Evolutionary conservation across 2,888 invertebrate genomes (phyloP), one percentile per base, ranked within the genome.

Genomic region (Agrotis ipsilon): DNA sequence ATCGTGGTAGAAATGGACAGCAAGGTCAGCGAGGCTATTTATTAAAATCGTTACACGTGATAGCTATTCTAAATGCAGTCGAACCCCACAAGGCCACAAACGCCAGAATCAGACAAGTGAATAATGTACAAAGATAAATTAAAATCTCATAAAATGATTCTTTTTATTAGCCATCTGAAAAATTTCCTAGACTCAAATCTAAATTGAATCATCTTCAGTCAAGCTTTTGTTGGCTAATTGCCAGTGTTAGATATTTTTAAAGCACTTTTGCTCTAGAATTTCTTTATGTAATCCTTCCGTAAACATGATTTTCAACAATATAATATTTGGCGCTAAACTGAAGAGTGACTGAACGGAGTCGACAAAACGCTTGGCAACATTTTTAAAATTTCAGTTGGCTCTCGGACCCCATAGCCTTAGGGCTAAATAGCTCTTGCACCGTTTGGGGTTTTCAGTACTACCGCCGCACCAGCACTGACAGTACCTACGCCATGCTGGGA

Each of bases 161-260:
- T 45, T 51, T 43, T 49, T 59, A 19, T 49, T 45, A 66, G 52
- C 21, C 18, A 24, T 24, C 6, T n/a, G 13, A 58, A 72, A 79
- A 75, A 68, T 0, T 18, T 39, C 11, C 13, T 62, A 51, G 32
- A 24, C 6, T 43, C 21, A 27, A 60, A 61, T 72, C 39, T 72
- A 65, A 62, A 54, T 45, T 18, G 0, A 60, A 59, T 74, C 46
- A 66, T 80, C 13, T 74, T 54, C 24, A 49, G 60, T 57, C 75
- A 75, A 32, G 43, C 7, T 61, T 19, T 45, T 64, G 45, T 70
- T 78, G 77, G 81, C 49, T 0, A 3, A 11, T 1, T 13, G 75
- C 70, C 77, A 77, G 19, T 18, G 18, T 19, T 14, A 54, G 46
- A 13, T 39, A 49, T 21, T n/a, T 78, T 54, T 57, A 11, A 32